A percentile compares a stretch with the other conserved stretches of the same genome.
Conservation (phyloP, 2,888 invertebrate genomes). For the Tolmerus cingulatus region DNA sequence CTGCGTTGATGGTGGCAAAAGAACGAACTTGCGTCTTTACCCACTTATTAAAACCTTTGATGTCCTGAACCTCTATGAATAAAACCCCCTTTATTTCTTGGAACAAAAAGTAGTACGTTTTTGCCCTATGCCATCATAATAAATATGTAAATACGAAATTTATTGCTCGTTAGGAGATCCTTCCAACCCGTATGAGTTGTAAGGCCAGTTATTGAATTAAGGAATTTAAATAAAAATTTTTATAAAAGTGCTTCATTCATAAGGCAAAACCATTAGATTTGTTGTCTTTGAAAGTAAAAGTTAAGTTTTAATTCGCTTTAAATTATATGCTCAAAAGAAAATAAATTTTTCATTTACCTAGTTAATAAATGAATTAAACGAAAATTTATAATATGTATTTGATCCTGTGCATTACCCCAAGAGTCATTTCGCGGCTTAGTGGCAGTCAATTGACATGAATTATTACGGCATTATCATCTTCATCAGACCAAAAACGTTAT, state of each 20-base stretch:
- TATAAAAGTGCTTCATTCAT: background rate
- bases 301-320: no score
- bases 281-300: background rate
- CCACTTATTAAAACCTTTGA: background rate
- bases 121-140: background rate
- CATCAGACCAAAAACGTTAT: background rate
- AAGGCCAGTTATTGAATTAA: background rate
- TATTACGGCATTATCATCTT: background rate
- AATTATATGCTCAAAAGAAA: background rate
- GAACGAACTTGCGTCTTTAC: background rate
- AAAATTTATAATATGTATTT: background rate
- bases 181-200: background rate
- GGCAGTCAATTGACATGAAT: background rate
- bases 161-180: background rate
- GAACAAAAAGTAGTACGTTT: background rate
- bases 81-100: background rate
- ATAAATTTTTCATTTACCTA: background rate
- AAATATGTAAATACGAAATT: background rate
- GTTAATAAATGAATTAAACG: background rate
- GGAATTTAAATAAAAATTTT: background rate
- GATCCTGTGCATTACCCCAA: background rate
- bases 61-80: background rate
- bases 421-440: background rate
- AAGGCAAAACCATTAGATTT: background rate
- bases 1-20: background rate